A percentile compares a stretch with the other conserved stretches of the same genome.
phyloP scores from a whole-genome alignment of 2,113 vertebrate species.

The Sinocyclocheilus maitianheensis region DNA sequence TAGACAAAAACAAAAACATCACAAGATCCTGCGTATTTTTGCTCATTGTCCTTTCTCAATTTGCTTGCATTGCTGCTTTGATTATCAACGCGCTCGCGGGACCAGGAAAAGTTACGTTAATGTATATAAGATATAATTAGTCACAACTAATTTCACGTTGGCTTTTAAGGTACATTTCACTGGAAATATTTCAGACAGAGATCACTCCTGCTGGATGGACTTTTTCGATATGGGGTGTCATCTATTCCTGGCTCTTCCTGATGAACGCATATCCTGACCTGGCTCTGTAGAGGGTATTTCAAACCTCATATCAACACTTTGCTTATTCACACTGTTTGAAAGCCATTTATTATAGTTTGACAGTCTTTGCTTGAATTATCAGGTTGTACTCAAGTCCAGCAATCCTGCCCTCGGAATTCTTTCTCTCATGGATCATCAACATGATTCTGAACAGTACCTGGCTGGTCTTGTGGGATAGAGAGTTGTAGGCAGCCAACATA shows the following conservation, averaged over 20 bases:
- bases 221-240: conserved; percentile 78
- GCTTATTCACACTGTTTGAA: background rate
- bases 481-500: conserved; percentile 43
- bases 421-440: conserved; percentile 72
- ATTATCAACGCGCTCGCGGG: conserved; percentile 67
- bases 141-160: background rate
- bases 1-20: background rate
- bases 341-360: background rate
- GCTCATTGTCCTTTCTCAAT: conserved; percentile 39
- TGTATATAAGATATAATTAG: background rate
- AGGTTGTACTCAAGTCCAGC: conserved; percentile 56
- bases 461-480: conserved; percentile 77
- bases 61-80: conserved; percentile 58
- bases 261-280: conserved; percentile 69
- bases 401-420: conserved; percentile 72
- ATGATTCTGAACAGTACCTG: conserved; percentile 74
- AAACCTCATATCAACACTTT: background rate
- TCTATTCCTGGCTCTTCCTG: conserved; percentile 75
- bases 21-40: conserved; percentile 29
- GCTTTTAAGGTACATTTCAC: conserved; percentile 68
- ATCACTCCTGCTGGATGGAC: conserved; percentile 77
- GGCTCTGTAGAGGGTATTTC: conserved; percentile 71
- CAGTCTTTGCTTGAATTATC: background rate
- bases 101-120: conserved; percentile 60
- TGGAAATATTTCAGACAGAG: conserved; percentile 70